These are phyloP conservation scores for Sorex fumeus DNA, from an alignment of 2,113 vertebrate genomes.

Conservation along the genomic window DNA sequence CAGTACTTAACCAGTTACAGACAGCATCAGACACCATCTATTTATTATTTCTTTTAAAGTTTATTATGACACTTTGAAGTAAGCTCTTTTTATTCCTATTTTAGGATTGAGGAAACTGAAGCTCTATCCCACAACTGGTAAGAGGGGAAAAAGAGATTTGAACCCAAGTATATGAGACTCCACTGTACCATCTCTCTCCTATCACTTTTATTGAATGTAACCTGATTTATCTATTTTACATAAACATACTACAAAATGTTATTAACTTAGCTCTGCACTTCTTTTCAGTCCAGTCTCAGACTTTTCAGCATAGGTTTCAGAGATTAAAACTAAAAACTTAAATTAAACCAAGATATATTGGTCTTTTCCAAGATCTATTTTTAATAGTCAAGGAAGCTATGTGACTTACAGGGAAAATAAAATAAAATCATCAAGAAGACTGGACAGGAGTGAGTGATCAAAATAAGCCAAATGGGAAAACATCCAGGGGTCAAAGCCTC, in stretches of 20 bases:
- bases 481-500: not conserved
- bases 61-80: not conserved
- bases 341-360: constrained; percentile 42
- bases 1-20: not conserved
- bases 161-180: not conserved
- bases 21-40: not conserved
- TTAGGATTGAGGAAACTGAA: constrained; percentile 37
- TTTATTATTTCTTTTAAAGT: constrained; percentile 20
- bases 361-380: constrained; percentile 33
- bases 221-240: constrained; percentile 41
- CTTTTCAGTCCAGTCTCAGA: constrained; percentile 8
- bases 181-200: not conserved
- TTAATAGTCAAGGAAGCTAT: not conserved
- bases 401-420: constrained; percentile 15
- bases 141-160: not conserved
- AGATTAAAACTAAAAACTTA: constrained; percentile 48
- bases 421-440: constrained; percentile 5
- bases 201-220: constrained; percentile 11
- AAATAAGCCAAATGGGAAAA: constrained; percentile 17
- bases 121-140: not conserved
- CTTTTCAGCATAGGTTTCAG: not conserved
- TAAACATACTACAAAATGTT: not conserved
- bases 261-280: not conserved
- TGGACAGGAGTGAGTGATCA: not conserved
- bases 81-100: not conserved